phyloP scores from a whole-genome alignment of 1,140 invertebrate genomes.

The Megalopta genalis region DNA sequence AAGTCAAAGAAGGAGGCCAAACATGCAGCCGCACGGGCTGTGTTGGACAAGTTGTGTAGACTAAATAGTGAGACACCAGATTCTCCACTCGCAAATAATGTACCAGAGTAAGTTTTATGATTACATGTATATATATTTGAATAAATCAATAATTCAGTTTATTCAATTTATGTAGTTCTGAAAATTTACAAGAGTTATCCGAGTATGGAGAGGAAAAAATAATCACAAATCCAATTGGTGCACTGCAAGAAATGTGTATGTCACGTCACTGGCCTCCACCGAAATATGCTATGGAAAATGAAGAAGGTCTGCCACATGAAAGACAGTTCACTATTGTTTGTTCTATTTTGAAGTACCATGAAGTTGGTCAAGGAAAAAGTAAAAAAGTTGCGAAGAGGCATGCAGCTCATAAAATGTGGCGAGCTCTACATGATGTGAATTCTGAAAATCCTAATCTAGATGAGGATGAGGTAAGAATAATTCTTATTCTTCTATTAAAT shows the following conservation, averaged over 20 bases:
- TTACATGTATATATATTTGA: not conserved
- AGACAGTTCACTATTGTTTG: conserved; percentile 96
- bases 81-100: conserved; percentile 72
- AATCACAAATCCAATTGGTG: conserved; percentile 95
- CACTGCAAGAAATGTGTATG: conserved; percentile 98
- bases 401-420: conserved; percentile 96
- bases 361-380: conserved; percentile 93
- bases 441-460: conserved; percentile 80
- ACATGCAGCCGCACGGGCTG: conserved; percentile 94
- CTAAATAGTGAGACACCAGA: conserved; percentile 75
- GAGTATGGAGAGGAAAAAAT: conserved; percentile 84
- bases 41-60: conserved; percentile 87
- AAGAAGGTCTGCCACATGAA: conserved; percentile 95
- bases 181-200: conserved; percentile 74
- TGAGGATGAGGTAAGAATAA: conserved; percentile 81
- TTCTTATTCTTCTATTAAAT: not conserved
- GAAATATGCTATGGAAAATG: conserved; percentile 93
- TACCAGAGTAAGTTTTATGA: conserved; percentile 72
- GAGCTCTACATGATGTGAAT: conserved; percentile 86
- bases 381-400: conserved; percentile 97
- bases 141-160: not conserved
- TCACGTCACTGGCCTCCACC: conserved; percentile 96
- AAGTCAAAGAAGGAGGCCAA: conserved; percentile 98
- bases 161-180: conserved; percentile 60
- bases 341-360: conserved; percentile 89